These are phyloP conservation scores for Tyrannus savana DNA, from an alignment of 2,113 vertebrate genomes.

Conservation along the genomic window DNA sequence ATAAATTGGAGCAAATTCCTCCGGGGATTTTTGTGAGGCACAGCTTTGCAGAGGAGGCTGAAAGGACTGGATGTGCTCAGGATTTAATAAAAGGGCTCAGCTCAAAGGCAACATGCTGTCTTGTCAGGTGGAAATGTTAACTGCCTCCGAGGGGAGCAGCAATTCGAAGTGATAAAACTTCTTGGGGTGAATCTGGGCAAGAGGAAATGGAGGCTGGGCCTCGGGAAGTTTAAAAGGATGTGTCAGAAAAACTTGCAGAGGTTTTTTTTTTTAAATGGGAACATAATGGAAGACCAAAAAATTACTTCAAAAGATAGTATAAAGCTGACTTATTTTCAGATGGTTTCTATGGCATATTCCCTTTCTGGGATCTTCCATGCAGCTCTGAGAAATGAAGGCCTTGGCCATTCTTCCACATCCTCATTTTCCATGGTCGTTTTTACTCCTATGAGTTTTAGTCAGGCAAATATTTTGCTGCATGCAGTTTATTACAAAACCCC, in stretches of 20 bases:
- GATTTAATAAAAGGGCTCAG: background rate
- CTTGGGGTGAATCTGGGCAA: background rate
- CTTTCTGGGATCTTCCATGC: background rate
- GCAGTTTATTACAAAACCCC: background rate
- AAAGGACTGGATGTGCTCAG: background rate
- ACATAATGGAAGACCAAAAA: background rate
- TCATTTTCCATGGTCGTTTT: background rate
- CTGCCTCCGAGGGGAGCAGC: background rate
- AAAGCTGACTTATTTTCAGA: background rate
- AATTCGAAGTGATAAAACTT: background rate
- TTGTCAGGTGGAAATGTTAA: background rate
- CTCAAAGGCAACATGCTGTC: background rate
- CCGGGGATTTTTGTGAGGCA: background rate
- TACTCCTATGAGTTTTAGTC: background rate
- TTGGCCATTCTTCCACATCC: background rate
- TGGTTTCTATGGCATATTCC: background rate
- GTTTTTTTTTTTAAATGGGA: background rate
- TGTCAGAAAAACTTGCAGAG: background rate
- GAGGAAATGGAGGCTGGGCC: background rate
- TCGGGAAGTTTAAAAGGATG: background rate
- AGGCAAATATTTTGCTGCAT: background rate
- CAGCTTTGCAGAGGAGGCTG: background rate
- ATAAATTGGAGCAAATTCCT: background rate
- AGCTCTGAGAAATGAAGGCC: background rate
- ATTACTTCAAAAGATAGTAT: background rate